Evolutionary conservation across 2,888 invertebrate genomes (phyloP).

Genomic region (Perithous albicinctus): DNA sequence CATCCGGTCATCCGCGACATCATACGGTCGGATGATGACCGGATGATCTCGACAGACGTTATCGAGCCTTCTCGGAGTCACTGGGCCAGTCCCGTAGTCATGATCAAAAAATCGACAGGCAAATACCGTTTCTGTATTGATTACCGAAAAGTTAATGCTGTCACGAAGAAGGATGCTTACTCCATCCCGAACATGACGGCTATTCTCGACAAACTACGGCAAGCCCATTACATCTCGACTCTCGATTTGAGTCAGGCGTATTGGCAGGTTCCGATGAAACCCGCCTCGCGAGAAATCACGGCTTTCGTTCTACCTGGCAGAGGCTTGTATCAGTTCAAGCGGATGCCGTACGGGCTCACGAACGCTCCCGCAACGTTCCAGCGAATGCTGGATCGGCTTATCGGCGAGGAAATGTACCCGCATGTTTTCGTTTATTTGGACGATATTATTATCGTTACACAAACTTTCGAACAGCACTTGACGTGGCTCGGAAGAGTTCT

Average conservation of each 20-base stretch:
- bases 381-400: background rate
- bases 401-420: background rate
- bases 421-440: conserved; percentile 1
- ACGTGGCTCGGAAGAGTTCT: conserved; percentile 20
- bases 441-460: conserved; percentile 1
- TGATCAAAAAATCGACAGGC: background rate
- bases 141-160: background rate
- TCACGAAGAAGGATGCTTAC: conserved; percentile 2
- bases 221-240: conserved; percentile 4
- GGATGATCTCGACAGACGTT: background rate
- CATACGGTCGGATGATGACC: background rate
- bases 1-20: conserved; percentile 6
- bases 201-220: background rate
- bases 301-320: background rate
- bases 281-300: background rate
- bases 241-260: conserved; percentile 1
- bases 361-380: conserved; percentile 3
- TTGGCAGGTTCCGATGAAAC: background rate
- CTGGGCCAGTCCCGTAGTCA: background rate
- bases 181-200: conserved; percentile 2
- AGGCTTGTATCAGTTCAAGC: background rate
- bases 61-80: conserved; percentile 37
- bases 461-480: conserved; percentile 2
- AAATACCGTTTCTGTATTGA: background rate
- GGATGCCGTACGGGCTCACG: conserved; percentile 29